A percentile compares a stretch with the other conserved stretches of the same genome.
Conservation (phyloP, 1,140 invertebrate genomes). For the Drosophila pruinosa region DNA sequence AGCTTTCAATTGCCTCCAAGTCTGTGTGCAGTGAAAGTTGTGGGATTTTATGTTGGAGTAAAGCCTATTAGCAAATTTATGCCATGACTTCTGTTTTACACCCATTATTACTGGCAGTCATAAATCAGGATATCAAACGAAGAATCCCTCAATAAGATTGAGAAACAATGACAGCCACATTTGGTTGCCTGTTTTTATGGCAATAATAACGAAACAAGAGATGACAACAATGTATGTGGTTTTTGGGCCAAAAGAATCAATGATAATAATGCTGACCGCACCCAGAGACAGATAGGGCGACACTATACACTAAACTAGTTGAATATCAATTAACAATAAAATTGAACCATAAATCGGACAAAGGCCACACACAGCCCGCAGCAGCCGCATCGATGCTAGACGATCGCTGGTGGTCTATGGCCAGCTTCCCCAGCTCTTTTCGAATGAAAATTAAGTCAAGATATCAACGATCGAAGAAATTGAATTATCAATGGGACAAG, state of each 20-base stretch:
- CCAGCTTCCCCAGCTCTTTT: not conserved
- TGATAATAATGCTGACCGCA: constrained; percentile 39
- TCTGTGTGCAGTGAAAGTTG: constrained; percentile 15
- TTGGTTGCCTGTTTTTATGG: constrained; percentile 68
- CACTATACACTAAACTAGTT: constrained; percentile 75
- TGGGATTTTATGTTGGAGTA: constrained; percentile 3
- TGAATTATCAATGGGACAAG: constrained; percentile 73
- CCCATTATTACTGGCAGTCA: constrained; percentile 22
- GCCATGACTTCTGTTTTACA: constrained; percentile 47
- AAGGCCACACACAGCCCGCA: constrained; percentile 72
- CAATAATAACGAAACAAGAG: constrained; percentile 45
- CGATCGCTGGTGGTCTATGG: constrained; percentile 71
- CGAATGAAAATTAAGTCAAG: constrained; percentile 69
- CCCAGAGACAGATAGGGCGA: constrained; percentile 19
- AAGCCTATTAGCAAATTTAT: constrained; percentile 60
- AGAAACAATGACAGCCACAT: constrained; percentile 44
- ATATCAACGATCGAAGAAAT: constrained; percentile 61
- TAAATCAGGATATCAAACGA: constrained; percentile 69
- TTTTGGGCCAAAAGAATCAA: not conserved
- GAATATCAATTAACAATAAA: constrained; percentile 82
- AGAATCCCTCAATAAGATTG: not conserved
- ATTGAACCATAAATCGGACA: constrained; percentile 76
- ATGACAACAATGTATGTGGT: not conserved
- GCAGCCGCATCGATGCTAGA: constrained; percentile 17
- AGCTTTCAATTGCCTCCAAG: constrained; percentile 50